Evolutionary conservation across 2,797 vertebrate species (phyloP), one percentile per base, ranked within the genome.

Genomic region (Lepus oiostolus): DNA sequence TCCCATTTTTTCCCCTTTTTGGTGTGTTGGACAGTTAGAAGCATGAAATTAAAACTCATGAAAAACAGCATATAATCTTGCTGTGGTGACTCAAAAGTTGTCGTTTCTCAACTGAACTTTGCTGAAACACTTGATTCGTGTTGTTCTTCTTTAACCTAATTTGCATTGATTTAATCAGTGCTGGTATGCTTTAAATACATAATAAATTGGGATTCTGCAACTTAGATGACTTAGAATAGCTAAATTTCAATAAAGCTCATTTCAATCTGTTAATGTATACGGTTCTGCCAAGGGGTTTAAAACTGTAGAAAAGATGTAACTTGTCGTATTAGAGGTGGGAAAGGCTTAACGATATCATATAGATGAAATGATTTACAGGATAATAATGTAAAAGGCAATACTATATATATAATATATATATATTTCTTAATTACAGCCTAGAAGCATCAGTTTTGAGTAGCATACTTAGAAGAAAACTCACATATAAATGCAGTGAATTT

Each of bases 171-270:
- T 98, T 97, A 97, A 98, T 98, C 97, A 96, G 95, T 94, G 89
- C 91, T 94, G 96, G 95, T 97, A 92, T 97, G 93, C 96, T 97
- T 98, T 97, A 98, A 98, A 98, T 97, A 98, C 96, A 96, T 85
- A 97, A 98, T 85, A 97, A 95, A 97, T 93, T 98, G 94, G 76
- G 84, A 94, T 96, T 97, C 96, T 75, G 70, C 96, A 96, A 97
- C 97, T 97, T 97, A 97, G 96, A 97, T 97, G 95, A 96, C 98
- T 98, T 97, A 97, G 97, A 98, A 98, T 97, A 98, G 97, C 97
- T 96, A 97, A 96, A 97, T 98, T 98, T 97, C 98, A 98, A 98
- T 98, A 98, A 98, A 98, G 95, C 97, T 98, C 97, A 98, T 98
- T 98, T 98, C 98, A 98, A 98, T 97, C 96, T 50, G 96, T 97